Percentiles rank a stretch among this genome's conserved stretches.
Conservation (phyloP, 2,113 vertebrate genomes). For the Grallaria varia region DNA sequence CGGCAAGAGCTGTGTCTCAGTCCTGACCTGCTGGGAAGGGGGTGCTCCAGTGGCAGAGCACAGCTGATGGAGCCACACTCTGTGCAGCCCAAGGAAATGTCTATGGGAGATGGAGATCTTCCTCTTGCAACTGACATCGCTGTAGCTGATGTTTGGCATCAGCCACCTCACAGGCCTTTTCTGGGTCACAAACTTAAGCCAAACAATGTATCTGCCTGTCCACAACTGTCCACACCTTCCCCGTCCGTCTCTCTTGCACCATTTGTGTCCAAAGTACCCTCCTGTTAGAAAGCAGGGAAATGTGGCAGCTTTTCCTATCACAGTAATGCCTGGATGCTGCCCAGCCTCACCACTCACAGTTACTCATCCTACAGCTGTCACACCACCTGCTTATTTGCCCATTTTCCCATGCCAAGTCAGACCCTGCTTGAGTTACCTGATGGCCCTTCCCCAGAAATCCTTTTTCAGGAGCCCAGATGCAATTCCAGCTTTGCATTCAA, state of each 20-base stretch:
- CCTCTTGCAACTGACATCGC: neutral
- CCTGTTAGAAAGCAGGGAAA: neutral
- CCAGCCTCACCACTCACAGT: neutral
- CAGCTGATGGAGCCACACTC: neutral
- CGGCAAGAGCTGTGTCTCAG: neutral
- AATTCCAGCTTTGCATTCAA: neutral
- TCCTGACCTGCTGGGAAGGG: neutral
- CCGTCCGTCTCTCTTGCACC: neutral
- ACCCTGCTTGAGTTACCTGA: neutral
- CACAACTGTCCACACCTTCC: neutral
- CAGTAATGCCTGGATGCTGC: neutral
- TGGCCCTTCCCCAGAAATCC: neutral
- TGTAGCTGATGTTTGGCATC: neutral
- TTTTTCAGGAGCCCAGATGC: neutral
- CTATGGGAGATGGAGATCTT: neutral
- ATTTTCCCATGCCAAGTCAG: neutral
- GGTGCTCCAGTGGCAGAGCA: neutral
- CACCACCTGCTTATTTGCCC: neutral
- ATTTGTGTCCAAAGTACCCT: neutral
- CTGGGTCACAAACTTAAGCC: neutral
- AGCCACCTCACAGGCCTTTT: neutral
- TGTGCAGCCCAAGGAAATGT: neutral
- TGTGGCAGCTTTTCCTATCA: neutral
- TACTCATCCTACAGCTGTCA: neutral
- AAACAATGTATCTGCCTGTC: accelerated